These are phyloP conservation scores for Falco rusticolus DNA, from an alignment of 2,797 vertebrate species.

Conservation along the genomic window DNA sequence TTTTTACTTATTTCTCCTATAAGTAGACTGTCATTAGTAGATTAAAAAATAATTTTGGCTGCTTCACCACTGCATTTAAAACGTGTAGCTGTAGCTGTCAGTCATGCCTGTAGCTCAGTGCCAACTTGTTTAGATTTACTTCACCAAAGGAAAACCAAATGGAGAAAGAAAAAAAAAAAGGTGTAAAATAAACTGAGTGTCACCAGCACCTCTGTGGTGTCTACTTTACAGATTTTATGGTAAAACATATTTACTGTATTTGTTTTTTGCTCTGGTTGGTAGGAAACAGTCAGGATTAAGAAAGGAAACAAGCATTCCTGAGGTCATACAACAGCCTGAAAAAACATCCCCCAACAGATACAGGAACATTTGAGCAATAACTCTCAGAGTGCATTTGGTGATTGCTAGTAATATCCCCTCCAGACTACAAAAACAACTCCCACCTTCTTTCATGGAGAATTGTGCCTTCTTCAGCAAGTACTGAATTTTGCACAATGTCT, in stretches of 20 bases:
- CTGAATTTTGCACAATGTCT: not conserved
- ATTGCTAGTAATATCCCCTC: not conserved
- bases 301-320: not conserved
- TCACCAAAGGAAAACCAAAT: not conserved
- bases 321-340: not conserved
- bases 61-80: not conserved
- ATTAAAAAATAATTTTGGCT: not conserved
- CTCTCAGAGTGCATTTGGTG: not conserved
- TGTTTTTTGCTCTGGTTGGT: not conserved
- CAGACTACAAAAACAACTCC: not conserved
- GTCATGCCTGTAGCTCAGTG: not conserved
- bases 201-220: not conserved
- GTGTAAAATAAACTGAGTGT: not conserved
- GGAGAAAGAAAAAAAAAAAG: not conserved
- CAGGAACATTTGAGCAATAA: not conserved
- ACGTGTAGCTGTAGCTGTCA: not conserved
- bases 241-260: not conserved
- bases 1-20: not conserved
- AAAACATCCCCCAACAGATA: not conserved
- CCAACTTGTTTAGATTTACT: not conserved
- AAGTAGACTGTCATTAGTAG: not conserved
- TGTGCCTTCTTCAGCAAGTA: not conserved
- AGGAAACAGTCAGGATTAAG: not conserved
- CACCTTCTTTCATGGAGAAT: not conserved
- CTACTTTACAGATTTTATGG: not conserved